Conservation (phyloP, 2,113 vertebrate genomes). For the Mustelus asterias region DNA sequence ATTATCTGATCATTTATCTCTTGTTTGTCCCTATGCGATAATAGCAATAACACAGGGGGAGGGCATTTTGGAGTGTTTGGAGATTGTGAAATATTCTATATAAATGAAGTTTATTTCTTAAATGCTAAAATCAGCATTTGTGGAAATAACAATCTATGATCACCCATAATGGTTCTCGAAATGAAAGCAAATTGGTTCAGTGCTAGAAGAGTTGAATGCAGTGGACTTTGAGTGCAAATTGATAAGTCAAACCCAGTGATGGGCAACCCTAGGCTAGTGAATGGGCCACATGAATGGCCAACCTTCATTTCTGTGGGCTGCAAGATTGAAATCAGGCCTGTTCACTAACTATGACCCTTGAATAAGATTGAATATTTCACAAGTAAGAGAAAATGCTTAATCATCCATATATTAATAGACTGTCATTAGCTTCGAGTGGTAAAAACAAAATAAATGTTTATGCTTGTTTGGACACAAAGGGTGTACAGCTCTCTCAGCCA, state of each 20-base stretch:
- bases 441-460: no score
- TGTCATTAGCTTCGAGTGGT: no score
- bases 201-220: neutral
- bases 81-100: neutral
- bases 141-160: neutral
- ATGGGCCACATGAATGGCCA: no score
- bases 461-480: no score
- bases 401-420: no score
- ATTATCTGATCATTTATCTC: neutral
- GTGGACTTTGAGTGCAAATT: neutral
- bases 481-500: no score
- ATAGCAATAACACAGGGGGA: neutral
- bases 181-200: neutral
- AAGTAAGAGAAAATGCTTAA: no score
- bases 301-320: no score
- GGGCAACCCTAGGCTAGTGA: no score
- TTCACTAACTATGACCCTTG: no score
- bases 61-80: neutral
- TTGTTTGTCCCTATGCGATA: neutral
- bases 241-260: neutral
- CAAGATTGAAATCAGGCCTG: no score
- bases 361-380: no score
- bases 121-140: neutral
- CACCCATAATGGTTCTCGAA: neutral
- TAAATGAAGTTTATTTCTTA: neutral